These are phyloP conservation scores for Rhorus exstirpatorius DNA, from an alignment of 2,888 invertebrate species.

Conservation along the genomic window DNA sequence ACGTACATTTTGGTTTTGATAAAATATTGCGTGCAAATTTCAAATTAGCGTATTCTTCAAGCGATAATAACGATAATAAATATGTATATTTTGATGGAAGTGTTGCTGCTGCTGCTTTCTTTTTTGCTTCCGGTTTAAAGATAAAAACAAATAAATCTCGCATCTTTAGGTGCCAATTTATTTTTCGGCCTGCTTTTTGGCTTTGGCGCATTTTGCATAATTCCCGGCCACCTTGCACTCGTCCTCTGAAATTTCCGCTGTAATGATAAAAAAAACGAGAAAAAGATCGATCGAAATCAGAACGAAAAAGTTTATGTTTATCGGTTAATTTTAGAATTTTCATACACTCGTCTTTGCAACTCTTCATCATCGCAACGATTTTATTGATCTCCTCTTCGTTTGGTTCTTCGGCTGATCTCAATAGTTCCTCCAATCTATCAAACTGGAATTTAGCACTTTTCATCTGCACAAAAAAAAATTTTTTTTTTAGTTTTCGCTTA, in stretches of 20 bases:
- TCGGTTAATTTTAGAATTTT: background rate
- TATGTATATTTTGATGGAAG: background rate
- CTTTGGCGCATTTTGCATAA: constrained; percentile 45
- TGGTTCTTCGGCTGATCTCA: constrained; percentile 41
- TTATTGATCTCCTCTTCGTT: constrained; percentile 17
- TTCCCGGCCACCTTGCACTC: constrained; percentile 60
- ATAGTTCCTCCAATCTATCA: constrained; percentile 53
- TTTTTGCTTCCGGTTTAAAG: background rate
- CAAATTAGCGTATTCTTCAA: background rate
- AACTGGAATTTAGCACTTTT: constrained; percentile 46
- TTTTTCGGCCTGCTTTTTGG: background rate
- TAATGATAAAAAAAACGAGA: constrained; percentile 2
- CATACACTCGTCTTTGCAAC: constrained; percentile 57
- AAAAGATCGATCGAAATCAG: background rate
- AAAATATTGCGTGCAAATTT: background rate
- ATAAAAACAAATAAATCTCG: background rate
- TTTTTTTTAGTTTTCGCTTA: constrained; percentile 24
- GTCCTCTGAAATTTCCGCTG: constrained; percentile 63
- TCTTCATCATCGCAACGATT: constrained; percentile 24
- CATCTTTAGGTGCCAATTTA: background rate
- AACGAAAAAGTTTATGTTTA: background rate
- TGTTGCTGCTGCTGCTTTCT: background rate
- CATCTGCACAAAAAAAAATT: constrained; percentile 51
- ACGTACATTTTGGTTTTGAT: background rate
- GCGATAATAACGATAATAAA: background rate